Evolutionary conservation across 2,888 invertebrate genomes (phyloP), one percentile per base, ranked within the genome.

Genomic region (Mimumesa dahlbomi): DNA sequence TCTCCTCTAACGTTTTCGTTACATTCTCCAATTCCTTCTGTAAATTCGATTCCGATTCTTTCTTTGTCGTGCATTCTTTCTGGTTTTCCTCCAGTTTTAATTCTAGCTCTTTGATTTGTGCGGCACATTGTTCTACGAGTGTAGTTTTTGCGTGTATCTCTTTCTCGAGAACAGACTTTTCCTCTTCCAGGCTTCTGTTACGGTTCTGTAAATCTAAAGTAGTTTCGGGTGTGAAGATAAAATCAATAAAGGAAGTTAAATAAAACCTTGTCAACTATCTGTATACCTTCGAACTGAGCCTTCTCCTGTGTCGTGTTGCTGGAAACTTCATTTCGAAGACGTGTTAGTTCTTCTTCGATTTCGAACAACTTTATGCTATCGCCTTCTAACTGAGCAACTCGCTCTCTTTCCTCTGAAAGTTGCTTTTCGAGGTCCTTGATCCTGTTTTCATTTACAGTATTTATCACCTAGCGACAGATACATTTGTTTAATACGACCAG

Each of bases 321-420:
- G 76, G 91, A 91, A 31, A 91, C 83, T 77, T 92, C 92, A 77
- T 90, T 90, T 74, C 92, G 92, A 46, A 93, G 91, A 82, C 92
- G 92, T 0, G 93, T 91, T 74, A 94, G 90, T 68, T 92, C 92
- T 82, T 94, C 93, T 64, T 93, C 92, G 42, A 93, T 90, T 88
- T 94, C 94, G n/a, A 93, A 93, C 31, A 78, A 90, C 89, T 85
- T 91, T 89, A 90, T 92, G 86, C 81, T 92, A 87, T 91, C 94
- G 65, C 84, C 85, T 83, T 92, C 91, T 2, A 91, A 82, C 49
- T 86, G 87, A 77, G 91, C 90, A 1, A 89, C 84, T 68, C 90
- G 89, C 61, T 89, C 89, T 52, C 90, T 87, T 82, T 92, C 91
- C 59, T 89, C 87, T 7, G 84, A 81, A 25, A 92, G 80, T 63